Evolutionary conservation across 2,888 invertebrate genomes (phyloP), one percentile per base, ranked within the genome.

Genomic region (Bellardia bayeri): DNA sequence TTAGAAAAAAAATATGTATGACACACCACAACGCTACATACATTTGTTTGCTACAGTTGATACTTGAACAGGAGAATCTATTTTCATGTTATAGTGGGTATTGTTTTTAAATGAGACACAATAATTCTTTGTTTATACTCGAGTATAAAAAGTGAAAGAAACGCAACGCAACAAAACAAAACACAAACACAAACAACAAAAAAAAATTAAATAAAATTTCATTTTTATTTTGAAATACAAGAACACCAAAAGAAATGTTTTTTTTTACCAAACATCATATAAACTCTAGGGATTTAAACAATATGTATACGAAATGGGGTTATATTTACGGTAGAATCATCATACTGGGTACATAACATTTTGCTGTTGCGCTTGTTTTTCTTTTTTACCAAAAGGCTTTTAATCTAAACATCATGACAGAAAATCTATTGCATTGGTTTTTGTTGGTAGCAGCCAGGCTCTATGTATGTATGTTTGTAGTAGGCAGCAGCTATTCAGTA

Each of bases 381-480:
- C 64, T 8, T 76, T 63, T 63, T 23, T 9, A 23, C 23, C 5
- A 56, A 86, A 82, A 82, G 69, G 79, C 86, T 86, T 86, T 86
- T 82, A 82, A 86, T 86, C 82, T 80, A 80, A 80, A 86, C 79
- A 86, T 74, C 82, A 82, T 75, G 86, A 63, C 82, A 82, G 75
- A 63, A 76, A 69, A 76, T 83, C 69, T 83, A 51, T 54, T 42
- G 75, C 16, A 61, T 82, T 82, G 61, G 33, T 61, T 80, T 75
- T 58, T 42, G 37, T 56, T 56, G 16, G 56, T 0, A 16, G 68
- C 74, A 30, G 45, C 16, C n/a, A 14, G 58, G n/a, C 5, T 56
- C n/a, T 58, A 42, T 33, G 42, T n/a, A n/a, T n/a, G n/a, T n/a
- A n/a, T n/a, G n/a, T n/a, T 58, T 49, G 45, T 8, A 16, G 42